Evolutionary conservation across 2,888 invertebrate genomes (phyloP).

Genomic region (Netelia virgata): DNA sequence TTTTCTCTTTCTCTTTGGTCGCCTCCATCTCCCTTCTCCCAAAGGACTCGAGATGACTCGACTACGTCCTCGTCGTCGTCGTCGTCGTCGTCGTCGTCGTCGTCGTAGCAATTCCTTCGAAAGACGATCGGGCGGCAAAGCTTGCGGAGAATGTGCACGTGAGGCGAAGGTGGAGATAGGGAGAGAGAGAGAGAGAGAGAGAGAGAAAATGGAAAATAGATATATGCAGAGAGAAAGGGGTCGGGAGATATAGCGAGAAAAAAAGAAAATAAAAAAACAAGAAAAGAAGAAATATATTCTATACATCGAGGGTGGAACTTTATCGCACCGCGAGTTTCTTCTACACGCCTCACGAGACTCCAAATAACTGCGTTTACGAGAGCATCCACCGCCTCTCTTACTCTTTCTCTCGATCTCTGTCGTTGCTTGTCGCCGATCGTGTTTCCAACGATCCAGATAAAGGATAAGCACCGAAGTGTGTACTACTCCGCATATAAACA

Average conservation of each 20-base stretch:
- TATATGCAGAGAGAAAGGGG: constrained; percentile 18
- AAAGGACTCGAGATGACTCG: constrained; percentile 54
- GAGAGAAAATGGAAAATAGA: constrained; percentile 5
- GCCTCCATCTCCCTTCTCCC: constrained; percentile 37
- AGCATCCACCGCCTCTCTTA: constrained; percentile 22
- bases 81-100: constrained; percentile 19
- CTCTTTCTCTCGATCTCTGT: not conserved
- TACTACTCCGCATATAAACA: not conserved
- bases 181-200: constrained; percentile 11
- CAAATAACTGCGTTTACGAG: constrained; percentile 49
- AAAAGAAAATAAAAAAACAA: not conserved
- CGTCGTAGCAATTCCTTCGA: constrained; percentile 30
- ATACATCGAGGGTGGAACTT: constrained; percentile 36
- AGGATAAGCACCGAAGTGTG: constrained; percentile 36
- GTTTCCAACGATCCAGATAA: constrained; percentile 39
- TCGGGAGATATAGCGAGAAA: not conserved
- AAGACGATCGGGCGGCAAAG: constrained; percentile 33
- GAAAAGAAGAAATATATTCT: constrained; percentile 1
- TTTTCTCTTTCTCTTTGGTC: constrained; percentile 1
- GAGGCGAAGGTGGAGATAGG: not conserved
- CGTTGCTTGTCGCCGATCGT: constrained; percentile 35
- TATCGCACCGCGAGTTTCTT: constrained; percentile 32
- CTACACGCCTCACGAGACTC: constrained; percentile 31
- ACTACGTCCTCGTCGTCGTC: constrained; percentile 32
- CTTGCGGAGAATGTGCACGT: constrained; percentile 29